phyloP scores from a whole-genome alignment of 2,113 vertebrate genomes.

The Pontoporia blainvillei region DNA sequence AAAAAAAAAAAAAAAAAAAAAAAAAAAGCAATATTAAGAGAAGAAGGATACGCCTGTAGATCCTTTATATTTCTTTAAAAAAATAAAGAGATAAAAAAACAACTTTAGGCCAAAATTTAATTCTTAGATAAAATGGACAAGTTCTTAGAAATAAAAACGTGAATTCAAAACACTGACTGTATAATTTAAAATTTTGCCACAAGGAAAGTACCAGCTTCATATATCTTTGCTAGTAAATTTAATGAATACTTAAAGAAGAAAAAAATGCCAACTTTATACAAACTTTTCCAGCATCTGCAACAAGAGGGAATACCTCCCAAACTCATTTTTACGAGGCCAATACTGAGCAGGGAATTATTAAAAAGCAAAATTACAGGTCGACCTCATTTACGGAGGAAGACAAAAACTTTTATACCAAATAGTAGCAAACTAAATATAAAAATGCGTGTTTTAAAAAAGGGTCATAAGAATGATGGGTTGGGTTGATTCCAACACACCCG shows the following conservation, averaged over 20 bases:
- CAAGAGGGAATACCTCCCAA: background rate
- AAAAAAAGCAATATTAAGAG: too few species aligned
- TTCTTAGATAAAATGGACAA: background rate
- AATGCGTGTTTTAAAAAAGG: background rate
- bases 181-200: background rate
- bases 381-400: background rate
- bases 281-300: background rate
- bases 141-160: background rate
- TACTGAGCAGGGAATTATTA: background rate
- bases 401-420: background rate
- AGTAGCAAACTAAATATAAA: background rate
- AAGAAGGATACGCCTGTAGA: background rate
- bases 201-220: background rate
- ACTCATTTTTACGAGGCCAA: background rate
- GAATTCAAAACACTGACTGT: background rate
- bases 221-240: background rate
- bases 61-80: background rate
- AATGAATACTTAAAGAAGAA: background rate
- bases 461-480: background rate
- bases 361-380: background rate
- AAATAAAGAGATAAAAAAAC: background rate
- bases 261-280: background rate
- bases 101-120: background rate
- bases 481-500: background rate
- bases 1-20: too few species aligned